These are phyloP conservation scores for Nomada goodeniana DNA, from an alignment of 2,888 invertebrate genomes.

Conservation along the genomic window DNA sequence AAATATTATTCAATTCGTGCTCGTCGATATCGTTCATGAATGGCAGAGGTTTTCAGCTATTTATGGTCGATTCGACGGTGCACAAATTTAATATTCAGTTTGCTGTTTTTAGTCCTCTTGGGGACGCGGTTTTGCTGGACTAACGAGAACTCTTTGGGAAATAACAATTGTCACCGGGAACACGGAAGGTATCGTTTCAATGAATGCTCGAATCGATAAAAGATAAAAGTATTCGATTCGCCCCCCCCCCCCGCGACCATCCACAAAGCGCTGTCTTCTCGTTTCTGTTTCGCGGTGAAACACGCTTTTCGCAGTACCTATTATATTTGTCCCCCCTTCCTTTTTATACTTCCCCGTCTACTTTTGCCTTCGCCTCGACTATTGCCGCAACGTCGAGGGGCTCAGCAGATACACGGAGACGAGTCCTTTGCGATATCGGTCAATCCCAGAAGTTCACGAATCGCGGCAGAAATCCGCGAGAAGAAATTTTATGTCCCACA, in stretches of 20 bases:
- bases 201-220: slow-evolving; percentile 44
- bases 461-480: not conserved
- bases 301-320: slow-evolving; percentile 30
- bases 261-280: slow-evolving; percentile 41
- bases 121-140: not conserved
- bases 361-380: slow-evolving; percentile 8
- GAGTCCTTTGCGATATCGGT: not conserved
- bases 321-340: slow-evolving; percentile 5
- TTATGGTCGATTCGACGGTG: too few species aligned
- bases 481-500: not conserved
- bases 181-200: not conserved
- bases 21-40: too few species aligned
- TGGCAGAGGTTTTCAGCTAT: too few species aligned
- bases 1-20: too few species aligned
- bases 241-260: slow-evolving; percentile 14
- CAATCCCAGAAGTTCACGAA: too few species aligned
- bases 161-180: slow-evolving; percentile 1
- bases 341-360: not conserved
- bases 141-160: not conserved
- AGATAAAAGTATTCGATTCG: slow-evolving; percentile 39
- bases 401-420: not conserved
- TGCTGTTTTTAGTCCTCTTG: too few species aligned
- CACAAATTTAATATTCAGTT: too few species aligned
- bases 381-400: slow-evolving; percentile 1
- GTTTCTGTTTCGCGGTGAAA: slow-evolving; percentile 49